Evolutionary conservation across 2,888 invertebrate species (phyloP), one percentile per base, ranked within the genome.

Genomic region (Apodemia zela): DNA sequence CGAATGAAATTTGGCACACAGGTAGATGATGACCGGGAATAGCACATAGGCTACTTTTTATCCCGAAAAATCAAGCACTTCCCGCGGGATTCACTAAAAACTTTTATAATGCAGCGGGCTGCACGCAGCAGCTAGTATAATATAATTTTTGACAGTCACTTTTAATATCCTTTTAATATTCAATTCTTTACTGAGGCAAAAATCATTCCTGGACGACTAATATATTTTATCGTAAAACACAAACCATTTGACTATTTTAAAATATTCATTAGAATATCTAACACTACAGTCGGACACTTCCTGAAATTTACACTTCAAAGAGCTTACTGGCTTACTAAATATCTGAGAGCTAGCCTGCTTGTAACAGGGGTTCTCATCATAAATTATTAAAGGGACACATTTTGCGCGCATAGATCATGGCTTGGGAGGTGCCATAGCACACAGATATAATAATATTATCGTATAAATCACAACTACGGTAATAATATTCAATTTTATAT

Each of bases 371-470:
- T 62, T 45, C 58, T 35, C 62, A 58, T 62, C 58, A 62, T 58
- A 58, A 58, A 62, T 62, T 62, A 58, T 59, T 62, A 62, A 58
- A 57, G 47, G 42, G 59, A 58, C 62, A 29, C 62, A 33, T 47
- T 62, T 45, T 62, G 60, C 29, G 45, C 25, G 60, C 58, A 29
- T 51, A 51, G 51, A 51, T 51, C 51, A 51, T 25, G 13, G 51
- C 21, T 21, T 51, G 21, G 42, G 51, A 49, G 49, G 18, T 21
- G 51, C 18, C 21, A 3, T 18, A 51, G 21, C 11, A 3, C 21
- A 21, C 10, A 51, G 47, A 51, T 38, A 35, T 35, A 7, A 35
- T 35, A 35, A 38, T 38, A 59, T 45, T 63, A 51, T 51, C 21
- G 4, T 51, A 51, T 18, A 51, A 21, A 51, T 51, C 51, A 11